Evolutionary conservation across 30 jellyfish, hydroid and myxozoan genomes (phyloP).

Genomic region (Aurelia aurita): DNA sequence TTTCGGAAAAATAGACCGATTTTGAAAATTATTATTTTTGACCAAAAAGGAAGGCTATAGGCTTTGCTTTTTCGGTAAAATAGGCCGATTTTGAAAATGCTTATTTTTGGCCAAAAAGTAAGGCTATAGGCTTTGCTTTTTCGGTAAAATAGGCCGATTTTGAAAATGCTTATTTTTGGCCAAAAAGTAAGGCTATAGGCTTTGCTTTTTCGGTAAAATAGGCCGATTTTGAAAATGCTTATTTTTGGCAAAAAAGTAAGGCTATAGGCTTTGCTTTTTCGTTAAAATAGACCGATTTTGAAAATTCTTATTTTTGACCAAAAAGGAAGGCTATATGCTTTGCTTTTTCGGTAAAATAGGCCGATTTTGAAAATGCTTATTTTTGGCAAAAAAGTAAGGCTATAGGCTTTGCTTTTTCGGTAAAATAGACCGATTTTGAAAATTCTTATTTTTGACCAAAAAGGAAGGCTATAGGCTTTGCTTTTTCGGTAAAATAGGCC

Average conservation of each 20-base stretch:
- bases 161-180: background rate
- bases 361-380: background rate
- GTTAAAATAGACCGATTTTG: background rate
- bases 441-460: too few relatives aligned
- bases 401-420: background rate
- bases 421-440: background rate
- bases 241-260: too few relatives aligned
- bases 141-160: background rate
- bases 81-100: background rate
- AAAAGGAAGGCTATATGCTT: background rate
- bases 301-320: background rate
- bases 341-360: background rate
- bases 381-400: background rate
- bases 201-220: background rate
- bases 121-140: background rate
- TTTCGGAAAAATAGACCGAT: background rate
- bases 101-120: background rate
- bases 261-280: slow-evolving; percentile 17
- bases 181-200: background rate
- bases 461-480: slow-evolving; percentile 10
- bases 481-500: background rate
- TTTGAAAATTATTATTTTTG: background rate
- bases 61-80: too few relatives aligned
- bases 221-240: background rate
- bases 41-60: too few relatives aligned